Percentiles rank a stretch among this genome's conserved stretches.
Conservation (phyloP, 2,888 invertebrate species). For the Sepioteuthis lessoniana region DNA sequence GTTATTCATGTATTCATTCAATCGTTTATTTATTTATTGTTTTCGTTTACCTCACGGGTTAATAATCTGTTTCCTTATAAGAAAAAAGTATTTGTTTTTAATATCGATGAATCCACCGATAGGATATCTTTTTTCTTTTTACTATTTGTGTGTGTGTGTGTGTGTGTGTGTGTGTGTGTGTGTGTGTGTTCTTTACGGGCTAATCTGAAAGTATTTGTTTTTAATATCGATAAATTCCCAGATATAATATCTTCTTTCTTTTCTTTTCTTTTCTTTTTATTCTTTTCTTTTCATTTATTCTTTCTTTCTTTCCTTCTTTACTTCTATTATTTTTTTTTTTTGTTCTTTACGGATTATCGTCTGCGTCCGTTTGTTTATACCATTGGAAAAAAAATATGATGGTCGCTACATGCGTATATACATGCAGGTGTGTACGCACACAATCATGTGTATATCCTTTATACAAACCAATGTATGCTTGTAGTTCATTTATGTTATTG, state of each 20-base stretch:
- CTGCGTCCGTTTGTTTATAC: neutral
- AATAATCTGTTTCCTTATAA: no score
- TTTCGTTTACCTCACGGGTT: no score
- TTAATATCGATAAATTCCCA: neutral
- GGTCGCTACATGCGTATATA: neutral
- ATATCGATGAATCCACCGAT: no score
- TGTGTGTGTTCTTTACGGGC: neutral
- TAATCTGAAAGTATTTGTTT: neutral
- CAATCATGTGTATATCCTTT: neutral
- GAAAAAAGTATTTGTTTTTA: no score
- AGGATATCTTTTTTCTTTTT: neutral
- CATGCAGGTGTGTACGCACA: neutral
- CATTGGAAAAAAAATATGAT: neutral
- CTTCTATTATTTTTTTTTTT: neutral
- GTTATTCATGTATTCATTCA: no score
- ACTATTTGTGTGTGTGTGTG: no score
- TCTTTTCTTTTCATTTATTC: no score
- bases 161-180: no score
- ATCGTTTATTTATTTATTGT: no score
- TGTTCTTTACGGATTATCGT: neutral
- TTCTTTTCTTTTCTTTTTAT: neutral
- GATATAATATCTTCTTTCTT: neutral
- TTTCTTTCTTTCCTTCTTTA: no score
- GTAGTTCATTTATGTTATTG: neutral
- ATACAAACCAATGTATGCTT: neutral